Evolutionary conservation across 1,140 invertebrate genomes (phyloP), one percentile per base, ranked within the genome.

Genomic region (Philaenus spumarius): DNA sequence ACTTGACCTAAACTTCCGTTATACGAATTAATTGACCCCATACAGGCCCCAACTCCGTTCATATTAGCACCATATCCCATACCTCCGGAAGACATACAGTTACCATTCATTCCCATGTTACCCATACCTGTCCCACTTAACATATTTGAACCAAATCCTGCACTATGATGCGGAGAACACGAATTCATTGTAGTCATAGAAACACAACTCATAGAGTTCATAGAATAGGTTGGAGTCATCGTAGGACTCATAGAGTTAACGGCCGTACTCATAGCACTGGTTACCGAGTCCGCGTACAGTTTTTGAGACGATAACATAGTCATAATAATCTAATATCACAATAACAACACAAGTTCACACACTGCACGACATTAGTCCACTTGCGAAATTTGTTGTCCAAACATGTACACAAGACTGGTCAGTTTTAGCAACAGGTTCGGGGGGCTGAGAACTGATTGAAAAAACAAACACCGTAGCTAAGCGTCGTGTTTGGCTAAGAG

Each of bases 151-250:
- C 76, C 80, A 66, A 81, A 82, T 53, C 75, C 77, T 46, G 75
- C 74, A 1, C 75, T 73, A 1, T 78, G 77, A 63, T 87, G 84
- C 2, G 83, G 82, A 9, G 81, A 83, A 59, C 82, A 83, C 67
- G 71, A 72, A 72, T 78, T 78, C 73, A 78, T 78, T 30, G 26
- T 30, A 30, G 26, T 30, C 78, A 88, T 84, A 11, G 78, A 71
- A 20, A 81, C 76, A 72, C 84, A 86, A 59, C 82, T 80, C 84
- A 89, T 87, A 43, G 84, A 80, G 73, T 89, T 89, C 74, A 92
- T 90, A 45, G 80, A 78, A 59, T 89, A 89, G 15, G 83, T 82
- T 19, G 85, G 82, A 64, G 85, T 81, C 75, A 87, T 77, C 48
- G 78, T 78, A 58, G 80, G 77, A 77, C 84, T 80, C 66, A 74